Percentiles rank a stretch among this genome's conserved stretches.
Conservation (phyloP, 2,888 invertebrate species). For the Geotrupes spiniger region DNA sequence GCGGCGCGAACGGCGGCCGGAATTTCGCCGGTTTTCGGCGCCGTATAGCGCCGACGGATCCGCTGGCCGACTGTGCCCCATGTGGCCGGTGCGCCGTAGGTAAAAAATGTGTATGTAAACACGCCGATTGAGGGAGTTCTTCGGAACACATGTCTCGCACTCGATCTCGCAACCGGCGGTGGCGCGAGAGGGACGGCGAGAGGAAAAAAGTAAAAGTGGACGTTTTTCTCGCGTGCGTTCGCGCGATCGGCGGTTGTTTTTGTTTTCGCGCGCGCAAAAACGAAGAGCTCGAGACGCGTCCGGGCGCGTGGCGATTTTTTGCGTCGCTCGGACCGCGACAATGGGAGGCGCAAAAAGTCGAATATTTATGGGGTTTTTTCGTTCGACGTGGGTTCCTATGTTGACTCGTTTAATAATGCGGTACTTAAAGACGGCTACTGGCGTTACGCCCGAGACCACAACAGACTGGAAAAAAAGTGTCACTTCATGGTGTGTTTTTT, state of each 20-base stretch:
- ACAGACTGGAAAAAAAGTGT: too few species aligned
- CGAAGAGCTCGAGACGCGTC: not conserved
- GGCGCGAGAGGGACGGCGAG: too few species aligned
- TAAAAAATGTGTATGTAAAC: conserved; percentile 29
- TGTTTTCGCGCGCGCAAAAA: conserved; percentile 1
- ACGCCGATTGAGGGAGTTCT: conserved; percentile 28
- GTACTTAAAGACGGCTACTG: not conserved
- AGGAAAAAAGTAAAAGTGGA: conserved; percentile 27
- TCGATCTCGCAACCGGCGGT: conserved; percentile 10
- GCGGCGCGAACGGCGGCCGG: too few species aligned
- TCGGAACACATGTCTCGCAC: conserved; percentile 21
- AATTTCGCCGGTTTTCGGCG: not conserved
- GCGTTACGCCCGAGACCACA: not conserved
- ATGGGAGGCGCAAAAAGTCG: conserved; percentile 3
- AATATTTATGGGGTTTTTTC: conserved; percentile 2
- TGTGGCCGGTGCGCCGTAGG: conserved; percentile 26
- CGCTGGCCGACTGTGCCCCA: conserved; percentile 26
- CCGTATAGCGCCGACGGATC: not conserved
- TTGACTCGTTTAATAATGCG: not conserved
- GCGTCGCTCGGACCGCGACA: not conserved
- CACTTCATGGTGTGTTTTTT: too few species aligned
- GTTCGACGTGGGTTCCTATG: not conserved
- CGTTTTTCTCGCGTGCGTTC: conserved; percentile 16
- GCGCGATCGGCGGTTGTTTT: conserved; percentile 19
- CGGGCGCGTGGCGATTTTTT: conserved; percentile 18